Percentiles rank a stretch among this genome's conserved stretches.
phyloP scores from a whole-genome alignment of 2,797 vertebrate species.

The Notolepis coatsorum region DNA sequence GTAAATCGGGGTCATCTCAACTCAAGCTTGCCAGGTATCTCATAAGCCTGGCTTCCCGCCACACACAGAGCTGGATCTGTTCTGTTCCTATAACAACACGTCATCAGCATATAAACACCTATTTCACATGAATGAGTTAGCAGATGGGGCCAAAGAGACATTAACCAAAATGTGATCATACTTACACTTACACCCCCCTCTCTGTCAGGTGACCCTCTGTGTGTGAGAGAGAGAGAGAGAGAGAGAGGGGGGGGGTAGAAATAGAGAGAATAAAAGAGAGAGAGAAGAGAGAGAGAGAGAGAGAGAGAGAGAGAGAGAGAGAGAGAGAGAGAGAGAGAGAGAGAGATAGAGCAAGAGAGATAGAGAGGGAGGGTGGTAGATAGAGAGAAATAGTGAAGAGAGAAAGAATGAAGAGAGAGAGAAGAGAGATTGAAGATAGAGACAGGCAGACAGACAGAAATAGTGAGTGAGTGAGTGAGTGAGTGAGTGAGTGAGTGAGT shows the following conservation, averaged over 20 bases:
- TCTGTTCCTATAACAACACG: no score
- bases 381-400: slow-evolving; percentile 6
- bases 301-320: slow-evolving; percentile 38
- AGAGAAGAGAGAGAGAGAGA: slow-evolving; percentile 43
- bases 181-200: slow-evolving; percentile 93
- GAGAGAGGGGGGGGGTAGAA: slow-evolving; percentile 40
- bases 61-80: no score
- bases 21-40: no score
- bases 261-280: slow-evolving; percentile 3
- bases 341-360: no score
- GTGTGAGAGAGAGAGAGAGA: slow-evolving; percentile 58
- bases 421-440: slow-evolving; percentile 37
- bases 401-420: slow-evolving; percentile 10
- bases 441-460: slow-evolving; percentile 14
- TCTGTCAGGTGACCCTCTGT: slow-evolving; percentile 95
- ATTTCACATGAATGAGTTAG: not conserved
- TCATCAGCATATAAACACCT: not conserved
- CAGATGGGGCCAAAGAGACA: not conserved
- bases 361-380: no score
- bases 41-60: no score
- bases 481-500: slow-evolving; percentile 42
- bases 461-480: slow-evolving; percentile 68
- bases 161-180: not conserved
- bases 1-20: no score
- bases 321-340: slow-evolving; percentile 8